Percentiles rank a stretch among this genome's conserved stretches.
These are phyloP conservation scores for Leptatherina wallacei DNA, from an alignment of 2,797 vertebrate species.

Conservation along the genomic window DNA sequence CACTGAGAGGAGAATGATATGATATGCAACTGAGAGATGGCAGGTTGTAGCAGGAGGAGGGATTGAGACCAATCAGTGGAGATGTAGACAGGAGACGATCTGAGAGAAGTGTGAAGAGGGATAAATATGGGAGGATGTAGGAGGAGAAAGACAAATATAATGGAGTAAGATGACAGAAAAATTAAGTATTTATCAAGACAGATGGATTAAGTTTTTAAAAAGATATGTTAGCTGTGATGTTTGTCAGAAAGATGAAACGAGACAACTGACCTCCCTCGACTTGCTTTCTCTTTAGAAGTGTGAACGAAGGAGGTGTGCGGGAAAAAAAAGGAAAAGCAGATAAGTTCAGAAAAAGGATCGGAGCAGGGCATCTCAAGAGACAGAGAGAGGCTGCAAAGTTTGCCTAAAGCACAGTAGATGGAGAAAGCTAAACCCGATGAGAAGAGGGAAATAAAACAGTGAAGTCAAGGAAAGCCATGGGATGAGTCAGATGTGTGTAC, in stretches of 20 bases:
- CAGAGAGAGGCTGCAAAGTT: constrained; percentile 26
- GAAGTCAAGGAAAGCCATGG: constrained; percentile 31
- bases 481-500: constrained; percentile 61
- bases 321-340: constrained; percentile 24
- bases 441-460: constrained; percentile 29
- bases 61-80: constrained; percentile 29
- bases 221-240: constrained; percentile 5
- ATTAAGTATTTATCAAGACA: constrained; percentile 19
- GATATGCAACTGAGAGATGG: constrained; percentile 53
- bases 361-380: constrained; percentile 14
- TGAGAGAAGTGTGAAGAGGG: constrained; percentile 12
- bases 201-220: background rate
- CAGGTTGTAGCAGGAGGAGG: constrained; percentile 41
- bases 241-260: constrained; percentile 33
- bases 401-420: constrained; percentile 7
- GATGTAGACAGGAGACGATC: constrained; percentile 21
- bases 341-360: constrained; percentile 19
- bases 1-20: constrained; percentile 51
- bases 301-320: constrained; percentile 9
- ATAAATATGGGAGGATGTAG: constrained; percentile 17
- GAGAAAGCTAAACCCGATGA: constrained; percentile 15
- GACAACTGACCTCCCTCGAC: constrained; percentile 15
- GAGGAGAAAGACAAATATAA: constrained; percentile 13
- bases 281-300: constrained; percentile 19
- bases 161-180: constrained; percentile 19